Conservation (phyloP, 1,140 invertebrate genomes). For the Drosophila miranda region DNA sequence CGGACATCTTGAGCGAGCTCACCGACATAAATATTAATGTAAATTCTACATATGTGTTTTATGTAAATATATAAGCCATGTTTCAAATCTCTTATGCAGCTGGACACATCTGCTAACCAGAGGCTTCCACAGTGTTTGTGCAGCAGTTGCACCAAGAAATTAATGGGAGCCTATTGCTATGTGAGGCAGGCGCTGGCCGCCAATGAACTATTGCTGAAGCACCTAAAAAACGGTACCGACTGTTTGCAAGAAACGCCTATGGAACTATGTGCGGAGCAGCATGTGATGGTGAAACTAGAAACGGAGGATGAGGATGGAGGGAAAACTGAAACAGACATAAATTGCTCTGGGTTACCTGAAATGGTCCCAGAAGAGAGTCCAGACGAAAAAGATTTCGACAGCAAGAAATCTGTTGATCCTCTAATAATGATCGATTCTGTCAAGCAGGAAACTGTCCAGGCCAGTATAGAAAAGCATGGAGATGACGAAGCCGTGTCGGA, state of each 20-base stretch:
- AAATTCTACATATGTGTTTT: neutral
- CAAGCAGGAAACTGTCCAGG: constrained; percentile 42
- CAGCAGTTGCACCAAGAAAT: constrained; percentile 47
- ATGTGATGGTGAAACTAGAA: constrained; percentile 68
- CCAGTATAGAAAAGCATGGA: neutral
- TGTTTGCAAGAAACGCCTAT: constrained; percentile 63
- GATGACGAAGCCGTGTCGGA: constrained; percentile 27
- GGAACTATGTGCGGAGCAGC: constrained; percentile 68
- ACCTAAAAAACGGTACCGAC: constrained; percentile 40
- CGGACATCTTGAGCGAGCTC: constrained; percentile 59
- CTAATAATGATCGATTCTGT: constrained; percentile 61
- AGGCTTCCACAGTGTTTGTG: constrained; percentile 63
- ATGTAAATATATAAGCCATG: neutral
- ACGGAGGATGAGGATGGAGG: constrained; percentile 59
- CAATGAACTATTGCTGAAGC: constrained; percentile 54
- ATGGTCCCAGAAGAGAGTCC: constrained; percentile 18
- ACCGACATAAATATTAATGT: constrained; percentile 60
- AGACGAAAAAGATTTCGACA: constrained; percentile 20
- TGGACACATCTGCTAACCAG: constrained; percentile 19
- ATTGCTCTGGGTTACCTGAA: constrained; percentile 54
- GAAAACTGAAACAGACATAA: constrained; percentile 48
- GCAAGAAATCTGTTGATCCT: constrained; percentile 58
- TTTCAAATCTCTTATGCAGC: constrained; percentile 5
- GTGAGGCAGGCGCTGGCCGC: constrained; percentile 62
- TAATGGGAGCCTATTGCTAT: constrained; percentile 61